Conservation (phyloP, 1,140 invertebrate genomes). For the Drosophila orena region DNA sequence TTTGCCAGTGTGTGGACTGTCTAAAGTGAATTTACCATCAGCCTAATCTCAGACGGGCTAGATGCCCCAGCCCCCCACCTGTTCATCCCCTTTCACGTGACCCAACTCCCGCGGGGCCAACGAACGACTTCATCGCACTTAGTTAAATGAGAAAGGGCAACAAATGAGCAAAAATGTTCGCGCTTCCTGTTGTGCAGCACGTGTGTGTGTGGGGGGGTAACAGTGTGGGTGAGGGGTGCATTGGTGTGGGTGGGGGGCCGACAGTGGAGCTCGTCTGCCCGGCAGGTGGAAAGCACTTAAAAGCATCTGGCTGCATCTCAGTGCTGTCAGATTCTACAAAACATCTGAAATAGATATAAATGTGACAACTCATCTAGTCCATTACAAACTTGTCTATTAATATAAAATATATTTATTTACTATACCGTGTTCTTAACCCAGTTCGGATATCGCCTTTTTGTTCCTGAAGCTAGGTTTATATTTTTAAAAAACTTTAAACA, state of each 20-base stretch:
- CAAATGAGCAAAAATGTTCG: constrained; percentile 71
- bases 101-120: constrained; percentile 37
- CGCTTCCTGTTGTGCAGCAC: constrained; percentile 50
- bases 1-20: background rate
- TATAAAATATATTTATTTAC: too few relatives aligned
- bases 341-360: background rate
- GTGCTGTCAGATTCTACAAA: background rate
- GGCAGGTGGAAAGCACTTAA: constrained; percentile 77
- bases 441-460: too few relatives aligned
- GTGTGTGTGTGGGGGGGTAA: constrained; percentile 21
- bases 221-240: background rate
- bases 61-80: background rate
- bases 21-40: constrained; percentile 68
- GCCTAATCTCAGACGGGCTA: constrained; percentile 40
- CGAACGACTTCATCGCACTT: constrained; percentile 75
- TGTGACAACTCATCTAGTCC: too few relatives aligned
- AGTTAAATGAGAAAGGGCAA: constrained; percentile 74
- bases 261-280: constrained; percentile 47
- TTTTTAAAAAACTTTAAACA: too few relatives aligned
- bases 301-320: constrained; percentile 27
- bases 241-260: background rate
- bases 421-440: too few relatives aligned
- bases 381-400: too few relatives aligned
- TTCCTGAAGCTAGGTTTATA: too few relatives aligned
- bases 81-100: background rate